These are phyloP conservation scores for Macrophya annulata DNA, from an alignment of 2,888 invertebrate species.

Conservation along the genomic window DNA sequence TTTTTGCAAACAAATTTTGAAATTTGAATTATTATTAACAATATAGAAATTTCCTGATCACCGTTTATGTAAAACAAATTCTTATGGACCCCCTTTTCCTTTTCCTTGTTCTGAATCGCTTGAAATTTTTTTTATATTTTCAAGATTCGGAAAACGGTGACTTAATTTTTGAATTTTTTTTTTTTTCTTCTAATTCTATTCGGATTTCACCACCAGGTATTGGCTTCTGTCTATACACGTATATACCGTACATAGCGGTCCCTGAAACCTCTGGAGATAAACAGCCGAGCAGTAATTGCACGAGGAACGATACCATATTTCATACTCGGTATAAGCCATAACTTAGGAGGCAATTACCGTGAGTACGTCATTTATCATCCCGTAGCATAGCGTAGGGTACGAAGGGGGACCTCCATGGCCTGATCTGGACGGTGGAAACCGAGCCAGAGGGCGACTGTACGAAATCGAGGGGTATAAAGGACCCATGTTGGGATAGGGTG, in stretches of 20 bases:
- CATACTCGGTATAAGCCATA: conserved; percentile 83
- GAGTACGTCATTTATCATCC: conserved; percentile 83
- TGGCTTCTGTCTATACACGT: neutral
- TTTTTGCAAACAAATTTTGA: neutral
- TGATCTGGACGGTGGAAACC: conserved; percentile 12
- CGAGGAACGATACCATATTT: conserved; percentile 83
- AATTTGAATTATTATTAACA: neutral
- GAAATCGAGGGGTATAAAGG: neutral
- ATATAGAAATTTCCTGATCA: neutral
- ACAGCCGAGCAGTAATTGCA: conserved; percentile 83
- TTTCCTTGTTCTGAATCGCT: too few species aligned
- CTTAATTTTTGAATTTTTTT: neutral
- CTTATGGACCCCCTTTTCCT: too few species aligned
- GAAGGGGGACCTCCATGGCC: conserved; percentile 60
- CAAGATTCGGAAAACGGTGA: too few species aligned
- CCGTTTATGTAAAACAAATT: too few species aligned
- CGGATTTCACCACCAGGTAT: too few species aligned
- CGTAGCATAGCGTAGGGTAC: conserved; percentile 65
- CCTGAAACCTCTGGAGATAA: conserved; percentile 77
- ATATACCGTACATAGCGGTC: neutral
- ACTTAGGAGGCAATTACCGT: conserved; percentile 83
- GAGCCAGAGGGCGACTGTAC: conserved; percentile 24
- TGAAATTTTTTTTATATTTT: too few species aligned
- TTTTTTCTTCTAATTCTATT: neutral
- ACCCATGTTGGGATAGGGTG: neutral